Conservation (phyloP, 2,797 vertebrate genomes). For the Nyctalus aviator region DNA sequence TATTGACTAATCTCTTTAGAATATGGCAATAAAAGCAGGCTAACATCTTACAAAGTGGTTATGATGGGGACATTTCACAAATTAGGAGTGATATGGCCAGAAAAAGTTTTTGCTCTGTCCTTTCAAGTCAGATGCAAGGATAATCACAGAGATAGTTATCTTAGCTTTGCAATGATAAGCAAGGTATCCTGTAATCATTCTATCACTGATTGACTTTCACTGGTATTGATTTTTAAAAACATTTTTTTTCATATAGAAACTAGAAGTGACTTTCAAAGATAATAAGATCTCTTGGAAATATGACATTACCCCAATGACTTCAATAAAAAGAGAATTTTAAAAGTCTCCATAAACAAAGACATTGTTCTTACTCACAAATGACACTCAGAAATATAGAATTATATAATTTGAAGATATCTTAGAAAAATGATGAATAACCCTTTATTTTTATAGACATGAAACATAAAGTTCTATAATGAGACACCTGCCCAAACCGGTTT, state of each 20-base stretch:
- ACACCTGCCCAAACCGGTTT: neutral
- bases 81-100: neutral
- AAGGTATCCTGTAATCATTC: slow-evolving; percentile 57
- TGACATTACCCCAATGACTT: slow-evolving; percentile 22
- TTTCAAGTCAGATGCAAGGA: slow-evolving; percentile 60
- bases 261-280: slow-evolving; percentile 66
- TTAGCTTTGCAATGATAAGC: slow-evolving; percentile 59
- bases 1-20: slow-evolving; percentile 48
- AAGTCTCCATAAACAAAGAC: slow-evolving; percentile 1
- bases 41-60: slow-evolving; percentile 20
- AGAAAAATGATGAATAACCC: neutral
- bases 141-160: slow-evolving; percentile 50
- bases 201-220: slow-evolving; percentile 64
- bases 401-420: neutral
- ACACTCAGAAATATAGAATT: neutral
- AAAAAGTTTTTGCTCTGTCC: slow-evolving; percentile 26
- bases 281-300: slow-evolving; percentile 46
- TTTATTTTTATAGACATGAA: neutral
- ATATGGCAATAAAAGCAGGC: neutral
- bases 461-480: neutral
- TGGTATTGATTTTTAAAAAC: slow-evolving; percentile 62
- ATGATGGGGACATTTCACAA: slow-evolving; percentile 44
- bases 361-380: neutral
- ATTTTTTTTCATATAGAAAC: slow-evolving; percentile 62
- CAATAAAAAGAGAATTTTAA: neutral